Evolutionary conservation across 2,888 invertebrate genomes (phyloP).

Genomic region (Acleris emargana): DNA sequence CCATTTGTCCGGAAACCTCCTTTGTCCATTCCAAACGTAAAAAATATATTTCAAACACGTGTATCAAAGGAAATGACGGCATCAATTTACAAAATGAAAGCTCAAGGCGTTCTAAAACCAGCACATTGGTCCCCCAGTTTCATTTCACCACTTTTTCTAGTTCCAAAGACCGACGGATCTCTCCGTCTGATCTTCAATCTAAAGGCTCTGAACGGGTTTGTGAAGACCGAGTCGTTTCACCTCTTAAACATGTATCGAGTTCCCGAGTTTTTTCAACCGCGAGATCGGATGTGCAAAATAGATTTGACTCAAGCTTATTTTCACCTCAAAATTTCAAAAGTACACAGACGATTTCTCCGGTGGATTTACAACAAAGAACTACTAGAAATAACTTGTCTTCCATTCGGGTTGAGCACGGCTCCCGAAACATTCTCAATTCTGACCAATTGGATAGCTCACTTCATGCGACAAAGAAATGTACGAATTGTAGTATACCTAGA

Average conservation of each 20-base stretch:
- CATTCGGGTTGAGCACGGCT: slow-evolving; percentile 36
- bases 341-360: background rate
- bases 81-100: background rate
- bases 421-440: too few species aligned
- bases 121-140: background rate
- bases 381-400: too few species aligned
- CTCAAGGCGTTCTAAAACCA: background rate
- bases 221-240: slow-evolving; percentile 36
- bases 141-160: background rate
- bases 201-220: background rate
- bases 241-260: slow-evolving; percentile 42
- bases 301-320: slow-evolving; percentile 23
- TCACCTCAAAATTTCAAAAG: too few species aligned
- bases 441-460: too few species aligned
- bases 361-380: too few species aligned
- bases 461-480: too few species aligned
- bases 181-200: background rate
- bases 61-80: too few species aligned
- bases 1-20: too few species aligned
- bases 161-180: background rate
- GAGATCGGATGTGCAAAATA: slow-evolving; percentile 44
- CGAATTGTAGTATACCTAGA: slow-evolving; percentile 25
- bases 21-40: too few species aligned
- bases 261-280: slow-evolving; percentile 43
- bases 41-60: too few species aligned